Base-by-base conservation (phyloP, 2,113 vertebrate genomes). In the Myxocyprinus asiaticus region DNA sequence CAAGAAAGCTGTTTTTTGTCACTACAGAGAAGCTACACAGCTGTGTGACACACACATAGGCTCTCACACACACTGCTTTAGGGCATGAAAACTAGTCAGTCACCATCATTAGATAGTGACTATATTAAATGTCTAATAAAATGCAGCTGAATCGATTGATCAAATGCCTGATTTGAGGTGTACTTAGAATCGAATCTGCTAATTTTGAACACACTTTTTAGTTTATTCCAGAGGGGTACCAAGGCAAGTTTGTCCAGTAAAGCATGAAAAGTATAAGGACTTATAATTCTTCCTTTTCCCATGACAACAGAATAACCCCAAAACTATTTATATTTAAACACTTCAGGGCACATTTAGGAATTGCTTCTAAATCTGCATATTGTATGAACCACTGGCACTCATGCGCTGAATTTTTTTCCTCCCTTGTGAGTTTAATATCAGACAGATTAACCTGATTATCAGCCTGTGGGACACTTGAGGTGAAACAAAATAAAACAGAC, bases 281-380 rank as follows among this genome's bases (percentile, higher is more conserved):
- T 91, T 91, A 76, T 58, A 79, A 83, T 79, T 82, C 68, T 62
- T 10, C 4, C 33, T 74, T 88, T 87, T 88, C 91, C 88, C 72
- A 9, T 15, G 68, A 71, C 33, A 61, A 44, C 70, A 47, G 17
- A 59, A 33, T 51, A 48, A 87, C 81, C 89, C 82, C 86, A 83
- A 86, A 85, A 85, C 87, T 89, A 91, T 88, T 84, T 53, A 44
- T 93, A 94, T 93, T 94, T 92, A 89, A 88, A 86, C 90, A 94
- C 94, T 93, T 87, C 88, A 82, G 95, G 94, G 92, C 94, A 95
- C 88, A 92, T 93, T 93, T 92, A 93, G 93, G 91, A 94, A 92
- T 91, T 94, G 91, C 90, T 89, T 85, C 78, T 82, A 91, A 94
- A 95, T 94, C 93, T 95, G 93, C 94, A 95, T 95, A 94, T 94